phyloP scores from a whole-genome alignment of 1,140 invertebrate species.

The Neodiprion pinetum region DNA sequence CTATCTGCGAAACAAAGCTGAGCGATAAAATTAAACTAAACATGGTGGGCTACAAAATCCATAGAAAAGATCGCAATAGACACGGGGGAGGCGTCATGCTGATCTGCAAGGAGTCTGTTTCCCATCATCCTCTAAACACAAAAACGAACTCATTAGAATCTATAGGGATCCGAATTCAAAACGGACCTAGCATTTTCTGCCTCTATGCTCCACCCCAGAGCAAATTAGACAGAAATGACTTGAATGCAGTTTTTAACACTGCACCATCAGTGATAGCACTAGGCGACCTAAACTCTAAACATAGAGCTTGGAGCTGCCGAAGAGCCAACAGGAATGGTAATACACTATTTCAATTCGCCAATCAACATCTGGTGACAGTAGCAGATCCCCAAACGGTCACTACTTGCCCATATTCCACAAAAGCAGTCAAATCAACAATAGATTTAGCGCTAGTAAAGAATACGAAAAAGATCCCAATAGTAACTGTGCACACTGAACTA shows the following conservation, averaged over 20 bases:
- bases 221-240: constrained; percentile 3
- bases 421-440: neutral
- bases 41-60: no score
- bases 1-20: no score
- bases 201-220: neutral
- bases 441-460: constrained; percentile 28
- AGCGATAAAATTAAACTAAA: no score
- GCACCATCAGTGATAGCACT: constrained; percentile 11
- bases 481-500: no score
- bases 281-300: constrained; percentile 24
- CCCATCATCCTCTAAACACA: no score
- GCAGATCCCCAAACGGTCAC: constrained; percentile 9
- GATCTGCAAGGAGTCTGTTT: no score
- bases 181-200: no score
- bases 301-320: constrained; percentile 8
- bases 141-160: no score
- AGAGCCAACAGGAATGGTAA: constrained; percentile 13
- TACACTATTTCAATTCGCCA: constrained; percentile 13
- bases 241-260: constrained; percentile 18
- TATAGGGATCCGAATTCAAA: no score
- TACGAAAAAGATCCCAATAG: no score
- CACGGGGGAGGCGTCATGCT: no score
- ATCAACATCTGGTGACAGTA: neutral
- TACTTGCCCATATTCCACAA: constrained; percentile 1
- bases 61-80: no score